Evolutionary conservation across 2,797 vertebrate genomes (phyloP).

Genomic region (Octomys mimax): DNA sequence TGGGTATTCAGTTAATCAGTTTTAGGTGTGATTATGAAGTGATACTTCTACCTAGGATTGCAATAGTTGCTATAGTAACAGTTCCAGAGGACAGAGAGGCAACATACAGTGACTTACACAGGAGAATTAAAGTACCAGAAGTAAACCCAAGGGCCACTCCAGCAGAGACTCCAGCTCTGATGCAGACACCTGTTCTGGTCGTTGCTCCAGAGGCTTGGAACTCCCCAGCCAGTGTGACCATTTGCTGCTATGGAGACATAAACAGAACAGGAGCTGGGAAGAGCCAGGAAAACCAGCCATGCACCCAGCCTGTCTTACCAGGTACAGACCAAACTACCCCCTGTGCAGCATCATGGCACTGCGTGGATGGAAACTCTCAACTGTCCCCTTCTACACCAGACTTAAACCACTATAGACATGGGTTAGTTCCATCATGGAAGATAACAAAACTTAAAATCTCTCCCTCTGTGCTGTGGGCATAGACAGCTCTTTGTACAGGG

Average conservation of each 20-base stretch:
- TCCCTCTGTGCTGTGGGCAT: neutral
- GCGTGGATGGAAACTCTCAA: neutral
- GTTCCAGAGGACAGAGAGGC: neutral
- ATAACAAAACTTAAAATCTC: neutral
- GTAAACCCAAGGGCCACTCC: conserved; percentile 60
- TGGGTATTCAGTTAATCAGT: neutral
- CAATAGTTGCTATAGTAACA: neutral
- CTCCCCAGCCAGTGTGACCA: neutral
- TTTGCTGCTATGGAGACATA: conserved; percentile 55
- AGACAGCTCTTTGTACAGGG: neutral
- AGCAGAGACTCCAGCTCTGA: conserved; percentile 14
- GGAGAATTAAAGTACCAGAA: conserved; percentile 47
- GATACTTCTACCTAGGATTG: conserved; percentile 9
- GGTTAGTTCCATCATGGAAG: neutral
- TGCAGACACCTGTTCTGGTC: neutral
- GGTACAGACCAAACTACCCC: neutral
- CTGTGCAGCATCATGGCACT: neutral
- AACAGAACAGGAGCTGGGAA: conserved; percentile 46
- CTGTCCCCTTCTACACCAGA: neutral
- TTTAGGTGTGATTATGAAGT: neutral
- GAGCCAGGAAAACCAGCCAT: neutral
- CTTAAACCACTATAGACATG: conserved; percentile 2
- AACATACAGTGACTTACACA: conserved; percentile 67
- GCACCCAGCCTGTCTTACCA: neutral
- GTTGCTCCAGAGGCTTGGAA: neutral